Evolutionary conservation across 2,888 invertebrate genomes (phyloP), one percentile per base, ranked within the genome.

Genomic region (Balanococcus diminutus): DNA sequence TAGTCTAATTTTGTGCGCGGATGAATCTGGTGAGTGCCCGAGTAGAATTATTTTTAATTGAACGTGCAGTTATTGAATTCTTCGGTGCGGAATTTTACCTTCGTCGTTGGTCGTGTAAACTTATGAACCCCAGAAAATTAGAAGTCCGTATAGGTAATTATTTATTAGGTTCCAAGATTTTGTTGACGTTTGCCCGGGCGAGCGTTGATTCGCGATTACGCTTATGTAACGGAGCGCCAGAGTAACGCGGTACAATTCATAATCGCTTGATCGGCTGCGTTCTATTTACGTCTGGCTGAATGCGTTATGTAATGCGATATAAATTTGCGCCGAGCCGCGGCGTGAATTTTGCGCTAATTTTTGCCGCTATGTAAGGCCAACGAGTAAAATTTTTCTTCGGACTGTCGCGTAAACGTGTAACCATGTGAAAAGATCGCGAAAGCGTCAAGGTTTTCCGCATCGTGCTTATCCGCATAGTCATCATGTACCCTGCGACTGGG

Each of bases 181-280:
- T n/a, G n/a, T n/a, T n/a, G n/a, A n/a, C n/a, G n/a, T n/a, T n/a
- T n/a, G n/a, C n/a, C n/a, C n/a, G n/a, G n/a, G n/a, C n/a, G n/a
- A n/a, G n/a, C 9, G 28, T 19, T 67, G 8, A 3, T 56, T 36
- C 16, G 42, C 56, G 19, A 56, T 19, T 51, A 28, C 11, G 61
- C 22, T 67, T 75, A 25, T 36, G 75, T 67, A 11, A 75, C 19
- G 72, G 28, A 28, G 14, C n/a, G n/a, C n/a, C n/a, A n/a, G n/a
- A n/a, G n/a, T n/a, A n/a, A n/a, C n/a, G n/a, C 31, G 36, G n/a
- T 9, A 11, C 61, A 28, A 67, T 19, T 67, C 67, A 28, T 31
- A 75, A 75, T 75, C 75, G 75, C 75, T 75, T n/a, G 75, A 75
- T 75, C n/a, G 75, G 75, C 28, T 75, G 51, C 51, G 75, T 75